A percentile compares a stretch with the other conserved stretches of the same genome.
These are phyloP conservation scores for Calliopsis andreniformis DNA, from an alignment of 1,140 invertebrate species.

Conservation along the genomic window DNA sequence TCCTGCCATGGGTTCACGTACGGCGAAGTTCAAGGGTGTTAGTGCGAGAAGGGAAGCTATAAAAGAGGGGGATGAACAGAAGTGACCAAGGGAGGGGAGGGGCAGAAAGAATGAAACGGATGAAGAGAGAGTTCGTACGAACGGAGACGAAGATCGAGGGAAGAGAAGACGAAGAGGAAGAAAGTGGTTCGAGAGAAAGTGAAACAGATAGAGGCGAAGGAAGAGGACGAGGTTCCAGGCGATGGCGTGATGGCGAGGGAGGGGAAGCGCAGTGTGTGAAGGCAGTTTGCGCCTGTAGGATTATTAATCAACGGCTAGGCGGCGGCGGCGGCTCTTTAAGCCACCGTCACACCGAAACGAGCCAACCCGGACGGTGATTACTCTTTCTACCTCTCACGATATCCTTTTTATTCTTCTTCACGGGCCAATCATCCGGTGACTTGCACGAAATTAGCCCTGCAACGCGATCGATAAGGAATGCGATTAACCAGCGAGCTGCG, in stretches of 20 bases:
- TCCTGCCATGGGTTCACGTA: background rate
- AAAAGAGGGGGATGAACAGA: background rate
- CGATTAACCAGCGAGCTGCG: slow-evolving; percentile 12
- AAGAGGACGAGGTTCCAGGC: background rate
- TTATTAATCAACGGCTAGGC: slow-evolving; percentile 58
- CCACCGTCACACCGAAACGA: slow-evolving; percentile 43
- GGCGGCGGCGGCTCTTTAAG: slow-evolving; percentile 43
- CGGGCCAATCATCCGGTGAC: slow-evolving; percentile 58
- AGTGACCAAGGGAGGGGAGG: background rate
- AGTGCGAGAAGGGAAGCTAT: background rate
- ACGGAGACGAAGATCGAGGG: too few relatives aligned
- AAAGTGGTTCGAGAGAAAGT: background rate
- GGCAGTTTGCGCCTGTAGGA: slow-evolving; percentile 39
- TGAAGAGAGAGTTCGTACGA: background rate
- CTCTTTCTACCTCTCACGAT: slow-evolving; percentile 39
- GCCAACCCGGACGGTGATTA: slow-evolving; percentile 22
- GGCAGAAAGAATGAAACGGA: background rate
- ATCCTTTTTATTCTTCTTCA: slow-evolving; percentile 24
- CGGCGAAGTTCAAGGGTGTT: too few relatives aligned
- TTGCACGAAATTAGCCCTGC: slow-evolving; percentile 44
- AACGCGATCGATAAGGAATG: slow-evolving; percentile 41
- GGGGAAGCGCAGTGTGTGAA: slow-evolving; percentile 2
- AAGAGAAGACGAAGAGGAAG: background rate
- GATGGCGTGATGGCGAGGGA: background rate
- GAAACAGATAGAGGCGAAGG: background rate